A percentile compares a stretch with the other conserved stretches of the same genome.
Conservation (phyloP, 2,113 vertebrate species). For the Sciurus niger region DNA sequence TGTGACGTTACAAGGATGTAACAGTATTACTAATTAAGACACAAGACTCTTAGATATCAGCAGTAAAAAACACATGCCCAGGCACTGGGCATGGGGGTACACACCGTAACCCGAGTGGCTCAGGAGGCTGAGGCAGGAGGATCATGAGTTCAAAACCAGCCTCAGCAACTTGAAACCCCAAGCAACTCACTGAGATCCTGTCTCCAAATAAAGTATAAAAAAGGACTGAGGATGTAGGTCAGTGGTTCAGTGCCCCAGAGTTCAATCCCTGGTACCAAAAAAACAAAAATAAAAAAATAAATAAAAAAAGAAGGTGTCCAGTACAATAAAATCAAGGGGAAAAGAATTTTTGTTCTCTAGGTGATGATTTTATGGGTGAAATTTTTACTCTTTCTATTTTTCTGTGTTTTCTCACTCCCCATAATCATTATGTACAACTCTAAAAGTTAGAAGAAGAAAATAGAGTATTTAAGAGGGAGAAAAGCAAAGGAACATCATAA, state of each 20-base stretch:
- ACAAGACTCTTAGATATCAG: not conserved
- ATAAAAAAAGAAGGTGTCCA: not conserved
- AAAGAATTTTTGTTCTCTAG: not conserved
- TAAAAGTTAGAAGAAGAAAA: not conserved
- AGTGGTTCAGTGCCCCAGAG: too few species aligned
- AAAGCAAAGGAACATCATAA: too few species aligned
- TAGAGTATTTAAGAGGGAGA: not conserved
- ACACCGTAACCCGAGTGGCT: too few species aligned
- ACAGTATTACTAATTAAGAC: not conserved
- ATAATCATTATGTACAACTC: not conserved
- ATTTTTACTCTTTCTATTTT: slow-evolving; percentile 14
- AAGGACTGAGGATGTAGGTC: too few species aligned
- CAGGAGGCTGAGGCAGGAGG: too few species aligned
- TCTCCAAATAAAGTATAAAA: not conserved
- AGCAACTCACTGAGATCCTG: too few species aligned
- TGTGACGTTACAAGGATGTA: not conserved
- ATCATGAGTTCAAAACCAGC: too few species aligned
- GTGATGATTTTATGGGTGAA: not conserved
- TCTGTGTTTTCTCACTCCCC: slow-evolving; percentile 8
- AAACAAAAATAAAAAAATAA: too few species aligned
- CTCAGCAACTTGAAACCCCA: too few species aligned
- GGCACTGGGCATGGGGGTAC: too few species aligned
- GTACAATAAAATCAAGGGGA: not conserved
- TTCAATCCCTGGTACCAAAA: too few species aligned
- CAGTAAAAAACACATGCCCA: not conserved